phyloP scores from a whole-genome alignment of 2,888 invertebrate species.

The Pachycephus smyrnensis region DNA sequence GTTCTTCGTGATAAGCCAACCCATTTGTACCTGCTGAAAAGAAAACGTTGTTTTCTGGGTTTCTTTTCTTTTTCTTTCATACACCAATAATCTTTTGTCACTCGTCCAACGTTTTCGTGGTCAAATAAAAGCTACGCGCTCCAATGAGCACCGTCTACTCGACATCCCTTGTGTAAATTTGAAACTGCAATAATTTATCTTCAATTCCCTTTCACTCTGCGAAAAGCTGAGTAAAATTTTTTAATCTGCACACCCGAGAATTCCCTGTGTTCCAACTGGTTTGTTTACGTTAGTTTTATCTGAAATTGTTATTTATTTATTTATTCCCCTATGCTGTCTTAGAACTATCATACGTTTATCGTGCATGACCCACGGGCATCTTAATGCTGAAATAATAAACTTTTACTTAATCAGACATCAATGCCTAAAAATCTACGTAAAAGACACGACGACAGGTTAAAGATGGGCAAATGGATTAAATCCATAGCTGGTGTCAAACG shows the following conservation, averaged over 20 bases:
- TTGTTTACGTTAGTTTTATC: neutral
- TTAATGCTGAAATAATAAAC: neutral
- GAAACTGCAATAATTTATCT: neutral
- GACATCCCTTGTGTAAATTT: neutral
- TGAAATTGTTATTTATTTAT: neutral
- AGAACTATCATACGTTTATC: neutral
- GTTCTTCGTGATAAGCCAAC: neutral
- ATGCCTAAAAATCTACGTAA: neutral
- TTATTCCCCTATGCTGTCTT: neutral
- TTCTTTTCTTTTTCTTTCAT: neutral
- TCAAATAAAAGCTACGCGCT: neutral
- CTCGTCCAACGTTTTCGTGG: neutral
- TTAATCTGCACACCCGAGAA: neutral
- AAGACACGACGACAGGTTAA: slow-evolving; percentile 13
- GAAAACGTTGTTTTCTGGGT: neutral
- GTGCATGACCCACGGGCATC: neutral
- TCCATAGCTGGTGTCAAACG: slow-evolving; percentile 27
- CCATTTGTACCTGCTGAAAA: neutral
- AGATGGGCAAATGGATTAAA: slow-evolving; percentile 38
- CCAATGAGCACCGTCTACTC: neutral
- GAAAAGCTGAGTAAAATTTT: neutral
- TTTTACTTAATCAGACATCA: neutral
- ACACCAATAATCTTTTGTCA: neutral
- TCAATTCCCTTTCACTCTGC: neutral
- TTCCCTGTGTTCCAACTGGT: neutral